Conservation (phyloP, 2,888 invertebrate genomes). For the Mantis religiosa region DNA sequence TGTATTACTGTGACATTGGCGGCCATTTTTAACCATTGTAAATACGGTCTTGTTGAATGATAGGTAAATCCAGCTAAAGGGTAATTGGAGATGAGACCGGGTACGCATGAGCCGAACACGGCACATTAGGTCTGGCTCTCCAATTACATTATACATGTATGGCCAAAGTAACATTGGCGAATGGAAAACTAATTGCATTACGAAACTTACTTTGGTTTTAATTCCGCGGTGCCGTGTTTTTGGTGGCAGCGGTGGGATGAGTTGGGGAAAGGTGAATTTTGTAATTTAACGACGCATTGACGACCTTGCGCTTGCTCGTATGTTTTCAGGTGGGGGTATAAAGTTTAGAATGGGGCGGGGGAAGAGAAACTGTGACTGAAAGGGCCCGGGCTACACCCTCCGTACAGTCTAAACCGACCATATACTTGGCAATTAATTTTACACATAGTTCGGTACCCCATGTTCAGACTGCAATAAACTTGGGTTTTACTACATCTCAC, state of each 20-base stretch:
- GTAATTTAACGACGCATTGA: constrained; percentile 10
- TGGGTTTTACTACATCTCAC: neutral
- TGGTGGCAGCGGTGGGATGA: neutral
- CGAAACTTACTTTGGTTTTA: neutral
- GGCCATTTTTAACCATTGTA: neutral
- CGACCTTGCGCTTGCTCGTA: neutral
- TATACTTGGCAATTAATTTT: constrained; percentile 4
- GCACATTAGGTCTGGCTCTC: neutral
- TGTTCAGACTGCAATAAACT: constrained; percentile 10
- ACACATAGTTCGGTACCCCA: neutral
- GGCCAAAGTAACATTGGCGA: neutral
- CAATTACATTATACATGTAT: constrained; percentile 10
- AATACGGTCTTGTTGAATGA: neutral
- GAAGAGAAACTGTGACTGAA: neutral
- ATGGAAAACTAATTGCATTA: constrained; percentile 11
- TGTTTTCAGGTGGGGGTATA: neutral
- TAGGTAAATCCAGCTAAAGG: neutral
- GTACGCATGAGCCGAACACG: neutral
- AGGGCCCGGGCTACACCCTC: neutral
- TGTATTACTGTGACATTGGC: neutral
- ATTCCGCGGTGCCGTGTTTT: neutral
- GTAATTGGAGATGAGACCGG: neutral
- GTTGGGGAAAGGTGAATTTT: neutral
- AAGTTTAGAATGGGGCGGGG: neutral
- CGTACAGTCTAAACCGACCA: neutral